Evolutionary conservation across 2,888 invertebrate genomes (phyloP), one percentile per base, ranked within the genome.

Genomic region (Mylabris sibirica): DNA sequence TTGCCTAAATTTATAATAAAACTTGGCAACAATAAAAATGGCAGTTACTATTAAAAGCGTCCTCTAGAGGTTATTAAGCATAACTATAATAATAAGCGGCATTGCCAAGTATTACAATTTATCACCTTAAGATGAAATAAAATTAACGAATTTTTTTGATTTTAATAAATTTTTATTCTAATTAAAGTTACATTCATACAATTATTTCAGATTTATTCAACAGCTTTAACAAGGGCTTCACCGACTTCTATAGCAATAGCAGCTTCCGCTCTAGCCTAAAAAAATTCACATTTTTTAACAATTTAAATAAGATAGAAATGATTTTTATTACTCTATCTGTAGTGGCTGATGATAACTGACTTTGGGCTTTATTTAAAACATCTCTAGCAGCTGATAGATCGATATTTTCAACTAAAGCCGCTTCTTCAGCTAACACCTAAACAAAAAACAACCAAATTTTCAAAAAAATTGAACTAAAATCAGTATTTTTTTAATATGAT

Each of bases 391-490:
- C 95, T 65, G 88, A 85, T 60, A 87, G 84, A 86, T 99, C 98
- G 71, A 99, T 84, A 78, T 90, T 89, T 76, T 95, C 96, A 60
- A 98, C 81, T 12, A 91, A 90, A 79, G 95, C 95, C 11, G 98
- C 98, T 87, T 99, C 99, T 86, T 99, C 98, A 38, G 98, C 98
- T 75, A 99, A 87, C 64, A 97, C 91, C 91, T 96, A 86, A 26
- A 88, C 30, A 8, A 71, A n/a, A 41, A 11, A 17, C 4, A 6
- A 44, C 6, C 44, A 44, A 44, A 41, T n/a, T 5, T 41, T n/a
- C n/a, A 41, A n/a, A 6, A 6, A 30, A 30, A 30, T 30, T 1
- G 5, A 30, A 35, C 34, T 57, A 22, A 66, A 60, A 65, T 12
- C 38, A 12, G 3, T 12, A 3, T 12, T 38, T 34, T 35, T n/a